Base-by-base conservation (phyloP, 2,797 vertebrate genomes). In the Antennarius maculatus region DNA sequence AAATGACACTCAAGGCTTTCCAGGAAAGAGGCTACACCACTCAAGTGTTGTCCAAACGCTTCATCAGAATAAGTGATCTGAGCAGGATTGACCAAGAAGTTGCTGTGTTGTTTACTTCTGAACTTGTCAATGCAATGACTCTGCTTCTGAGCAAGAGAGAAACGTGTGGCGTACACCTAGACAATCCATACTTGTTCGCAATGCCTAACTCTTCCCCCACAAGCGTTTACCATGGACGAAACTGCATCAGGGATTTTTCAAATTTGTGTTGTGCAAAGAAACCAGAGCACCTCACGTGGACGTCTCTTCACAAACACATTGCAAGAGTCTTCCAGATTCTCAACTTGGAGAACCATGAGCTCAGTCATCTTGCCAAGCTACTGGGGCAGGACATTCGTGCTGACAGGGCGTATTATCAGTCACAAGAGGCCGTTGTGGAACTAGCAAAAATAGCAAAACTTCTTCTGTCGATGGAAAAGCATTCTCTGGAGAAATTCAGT, bases 321-420 rank as follows among this genome's bases (percentile, higher is more conserved):
- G 76, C 88, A n/a, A 87, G 81, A 69, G 10, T 89, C 1, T 88
- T 87, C 34, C 86, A 89, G 69, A 82, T 89, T 50, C 85, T 90
- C 6, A 75, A 79, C 66, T 71, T 91, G 43, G 83, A 87, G 60
- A 79, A 85, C 0, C 73, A 88, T 0, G 85, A 90, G 55, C 81
- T 89, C 0, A 4, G 45, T 10, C 81, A 86, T 2, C 77, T 89
- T 0, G 72, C 79, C 1, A 82, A 80, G 17, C 60, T 84, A 15
- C 55, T 88, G 46, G 78, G 80, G 17, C 77, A 42, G 1, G 49
- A 86, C 57, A 77, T 91, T 54, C 74, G 8, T 5, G 28, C 76
- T 0, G 66, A 88, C 18, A 61, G 74, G 52, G 76, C 81, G 7
- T 86, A 76, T 9, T 91, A 86, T 65, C 77, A 62, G 6, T 47